A percentile compares a stretch with the other conserved stretches of the same genome.
phyloP scores from a whole-genome alignment of 2,888 invertebrate genomes.

The Escarpia spicata region DNA sequence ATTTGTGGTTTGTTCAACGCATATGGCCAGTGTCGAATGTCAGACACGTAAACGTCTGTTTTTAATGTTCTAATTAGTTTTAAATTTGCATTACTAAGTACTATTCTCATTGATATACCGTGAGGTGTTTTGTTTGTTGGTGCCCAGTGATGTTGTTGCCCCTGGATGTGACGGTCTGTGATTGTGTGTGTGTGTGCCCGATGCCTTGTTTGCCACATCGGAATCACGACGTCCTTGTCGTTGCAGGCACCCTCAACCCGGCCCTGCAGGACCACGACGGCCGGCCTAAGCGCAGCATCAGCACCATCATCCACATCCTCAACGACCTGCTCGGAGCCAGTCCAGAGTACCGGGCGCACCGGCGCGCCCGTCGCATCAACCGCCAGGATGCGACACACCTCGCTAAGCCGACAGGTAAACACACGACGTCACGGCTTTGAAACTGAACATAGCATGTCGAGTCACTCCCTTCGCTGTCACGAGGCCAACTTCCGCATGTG shows the following conservation, averaged over 20 bases:
- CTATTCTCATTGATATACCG: neutral
- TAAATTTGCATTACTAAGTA: no score
- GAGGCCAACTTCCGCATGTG: neutral
- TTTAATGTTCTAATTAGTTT: no score
- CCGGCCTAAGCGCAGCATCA: conserved; percentile 90
- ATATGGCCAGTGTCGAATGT: no score
- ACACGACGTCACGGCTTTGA: neutral
- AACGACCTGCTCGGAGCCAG: conserved; percentile 92
- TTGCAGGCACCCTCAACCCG: conserved; percentile 85
- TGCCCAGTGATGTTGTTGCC: neutral
- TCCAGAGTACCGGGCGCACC: conserved; percentile 68
- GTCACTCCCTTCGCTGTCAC: no score
- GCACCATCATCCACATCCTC: conserved; percentile 93
- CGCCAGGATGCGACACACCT: neutral
- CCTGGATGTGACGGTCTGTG: neutral
- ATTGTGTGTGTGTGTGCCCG: neutral
- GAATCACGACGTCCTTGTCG: neutral
- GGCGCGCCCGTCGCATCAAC: conserved; percentile 18
- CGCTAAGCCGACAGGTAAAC: neutral
- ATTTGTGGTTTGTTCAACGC: no score
- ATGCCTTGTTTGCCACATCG: neutral
- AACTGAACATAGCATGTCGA: neutral
- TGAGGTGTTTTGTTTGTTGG: neutral
- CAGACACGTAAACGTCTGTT: no score
- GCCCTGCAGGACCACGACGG: conserved; percentile 91